These are phyloP conservation scores for Muscicapa striata DNA, from an alignment of 2,797 vertebrate genomes.

Conservation along the genomic window DNA sequence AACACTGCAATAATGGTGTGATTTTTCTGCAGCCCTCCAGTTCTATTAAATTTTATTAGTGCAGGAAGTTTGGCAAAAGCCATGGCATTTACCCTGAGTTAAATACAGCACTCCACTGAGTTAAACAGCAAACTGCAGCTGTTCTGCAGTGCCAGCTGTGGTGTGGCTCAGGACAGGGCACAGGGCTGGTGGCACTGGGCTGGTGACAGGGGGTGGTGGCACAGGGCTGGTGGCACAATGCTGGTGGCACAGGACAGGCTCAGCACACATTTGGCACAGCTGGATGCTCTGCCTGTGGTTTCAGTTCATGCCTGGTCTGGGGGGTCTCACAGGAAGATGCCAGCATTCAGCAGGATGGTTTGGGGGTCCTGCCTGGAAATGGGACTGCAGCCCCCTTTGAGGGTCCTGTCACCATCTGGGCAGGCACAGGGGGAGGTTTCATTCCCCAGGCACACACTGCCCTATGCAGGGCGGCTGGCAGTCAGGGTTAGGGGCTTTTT, in stretches of 20 bases:
- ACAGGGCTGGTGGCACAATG: too few relatives aligned
- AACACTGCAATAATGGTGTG: background rate
- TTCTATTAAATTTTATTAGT: background rate
- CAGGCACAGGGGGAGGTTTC: background rate
- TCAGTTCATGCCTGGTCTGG: fast-evolving
- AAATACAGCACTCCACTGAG: background rate
- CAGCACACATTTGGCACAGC: fast-evolving
- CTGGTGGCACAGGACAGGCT: background rate
- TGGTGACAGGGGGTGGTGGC: too few relatives aligned
- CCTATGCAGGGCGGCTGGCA: background rate
- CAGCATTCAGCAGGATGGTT: background rate
- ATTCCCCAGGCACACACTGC: background rate
- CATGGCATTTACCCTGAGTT: background rate
- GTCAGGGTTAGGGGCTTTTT: fast-evolving
- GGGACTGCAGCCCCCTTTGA: fast-evolving
- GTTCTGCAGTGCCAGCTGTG: fast-evolving
- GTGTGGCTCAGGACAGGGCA: background rate
- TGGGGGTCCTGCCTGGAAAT: background rate
- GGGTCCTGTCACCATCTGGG: background rate
- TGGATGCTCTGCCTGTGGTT: background rate
- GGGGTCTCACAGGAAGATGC: fast-evolving
- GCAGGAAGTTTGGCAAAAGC: background rate
- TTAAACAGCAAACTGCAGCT: background rate
- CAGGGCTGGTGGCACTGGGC: too few relatives aligned
- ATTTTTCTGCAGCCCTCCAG: background rate